phyloP scores from a whole-genome alignment of 1,140 invertebrate genomes.

The Drosophila nannoptera region DNA sequence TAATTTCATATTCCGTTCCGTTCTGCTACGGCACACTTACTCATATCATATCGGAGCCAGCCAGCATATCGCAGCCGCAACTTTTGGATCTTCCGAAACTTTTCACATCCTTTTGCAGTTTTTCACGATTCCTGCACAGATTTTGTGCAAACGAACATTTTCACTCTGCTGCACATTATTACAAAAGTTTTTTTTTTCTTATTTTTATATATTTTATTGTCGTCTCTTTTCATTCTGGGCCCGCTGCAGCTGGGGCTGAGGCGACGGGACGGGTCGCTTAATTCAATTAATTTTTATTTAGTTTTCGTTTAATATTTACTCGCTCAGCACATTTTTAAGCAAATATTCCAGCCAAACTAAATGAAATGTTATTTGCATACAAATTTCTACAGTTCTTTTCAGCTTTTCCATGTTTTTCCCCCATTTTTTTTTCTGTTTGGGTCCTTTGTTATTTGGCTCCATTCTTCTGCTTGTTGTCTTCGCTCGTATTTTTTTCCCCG shows the following conservation, averaged over 20 bases:
- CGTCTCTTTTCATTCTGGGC: constrained; percentile 22
- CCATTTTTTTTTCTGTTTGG: constrained; percentile 59
- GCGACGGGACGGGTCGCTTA: constrained; percentile 56
- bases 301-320: constrained; percentile 75
- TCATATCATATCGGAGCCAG: constrained; percentile 19
- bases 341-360: constrained; percentile 67
- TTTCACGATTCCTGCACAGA: constrained; percentile 46
- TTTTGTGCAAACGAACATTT: constrained; percentile 43
- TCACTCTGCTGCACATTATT: constrained; percentile 52
- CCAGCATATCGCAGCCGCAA: constrained; percentile 50
- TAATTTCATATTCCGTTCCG: constrained; percentile 38
- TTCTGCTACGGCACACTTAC: neutral
- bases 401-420: constrained; percentile 22
- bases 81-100: constrained; percentile 63
- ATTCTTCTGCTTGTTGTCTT: neutral
- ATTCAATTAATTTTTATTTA: constrained; percentile 77
- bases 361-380: constrained; percentile 77
- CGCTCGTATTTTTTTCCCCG: constrained; percentile 5
- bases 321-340: constrained; percentile 70
- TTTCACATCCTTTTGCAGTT: constrained; percentile 53
- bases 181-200: constrained; percentile 46
- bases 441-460: constrained; percentile 49
- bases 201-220: constrained; percentile 20
- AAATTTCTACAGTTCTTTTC: constrained; percentile 51
- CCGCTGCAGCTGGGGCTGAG: constrained; percentile 15